A percentile compares a stretch with the other conserved stretches of the same genome.
These are phyloP conservation scores for Apamea anceps DNA, from an alignment of 2,888 invertebrate species.

Conservation along the genomic window DNA sequence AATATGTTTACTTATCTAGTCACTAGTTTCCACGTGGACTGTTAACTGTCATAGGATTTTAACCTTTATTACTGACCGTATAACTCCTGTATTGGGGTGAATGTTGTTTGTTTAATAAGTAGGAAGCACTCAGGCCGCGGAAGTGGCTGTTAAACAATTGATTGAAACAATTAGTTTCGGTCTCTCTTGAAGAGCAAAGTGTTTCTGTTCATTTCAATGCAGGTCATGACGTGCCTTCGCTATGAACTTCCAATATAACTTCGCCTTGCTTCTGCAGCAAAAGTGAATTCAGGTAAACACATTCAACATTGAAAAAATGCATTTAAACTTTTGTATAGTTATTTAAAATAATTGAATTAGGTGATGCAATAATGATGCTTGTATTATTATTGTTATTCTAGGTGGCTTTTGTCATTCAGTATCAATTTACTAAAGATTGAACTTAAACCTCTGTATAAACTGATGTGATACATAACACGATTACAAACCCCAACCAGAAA, in stretches of 20 bases:
- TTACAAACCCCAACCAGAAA: background rate
- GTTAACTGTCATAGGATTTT: background rate
- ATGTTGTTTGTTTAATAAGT: slow-evolving; percentile 22
- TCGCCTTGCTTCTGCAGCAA: background rate
- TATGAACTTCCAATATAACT: background rate
- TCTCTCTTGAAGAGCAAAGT: slow-evolving; percentile 3
- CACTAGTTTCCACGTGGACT: background rate
- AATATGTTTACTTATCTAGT: background rate
- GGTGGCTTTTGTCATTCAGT: background rate
- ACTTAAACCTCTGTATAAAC: too few relatives aligned
- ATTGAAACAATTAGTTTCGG: slow-evolving; percentile 56
- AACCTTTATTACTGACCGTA: background rate
- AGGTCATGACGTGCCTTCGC: background rate
- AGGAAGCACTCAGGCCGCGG: slow-evolving; percentile 53
- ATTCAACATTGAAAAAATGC: too few relatives aligned
- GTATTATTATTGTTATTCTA: background rate
- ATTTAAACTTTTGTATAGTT: background rate
- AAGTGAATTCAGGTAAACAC: background rate
- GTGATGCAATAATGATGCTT: background rate
- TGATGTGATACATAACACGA: background rate
- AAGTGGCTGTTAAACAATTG: slow-evolving; percentile 59
- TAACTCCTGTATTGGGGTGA: slow-evolving; percentile 14
- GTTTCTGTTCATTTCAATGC: background rate
- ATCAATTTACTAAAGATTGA: background rate
- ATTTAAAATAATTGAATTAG: background rate